Base-by-base conservation (phyloP, 2,797 vertebrate genomes). In the Enteromius anoplus region DNA sequence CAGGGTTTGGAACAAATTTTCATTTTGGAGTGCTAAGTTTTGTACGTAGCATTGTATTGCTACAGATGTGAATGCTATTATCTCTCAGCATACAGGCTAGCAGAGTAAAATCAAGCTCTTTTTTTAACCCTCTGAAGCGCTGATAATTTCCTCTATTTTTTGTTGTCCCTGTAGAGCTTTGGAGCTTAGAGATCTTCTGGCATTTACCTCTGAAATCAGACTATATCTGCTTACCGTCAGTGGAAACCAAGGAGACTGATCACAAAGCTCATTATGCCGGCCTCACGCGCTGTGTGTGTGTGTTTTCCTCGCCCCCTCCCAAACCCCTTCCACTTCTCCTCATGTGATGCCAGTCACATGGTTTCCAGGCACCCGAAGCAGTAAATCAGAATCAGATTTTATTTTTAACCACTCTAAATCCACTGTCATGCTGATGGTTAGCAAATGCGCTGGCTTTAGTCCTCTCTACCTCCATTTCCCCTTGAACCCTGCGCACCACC, bases 321-420 rank as follows among this genome's bases (percentile, higher is more conserved):
- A 11, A 64, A 64, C 68, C 32, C 79, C 58, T 21, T 76, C 84
- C 69, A 64, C 76, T 72, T 71, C 89, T 92, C 92, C 89, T 92
- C 93, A 93, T 94, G 92, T 94, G 94, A 94, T 95, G 88, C 90
- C 89, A 93, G 92, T 95, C 94, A 93, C 93, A 93, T 95, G 93
- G 90, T 92, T 95, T 95, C 92, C 92, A 92, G 92, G 89, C 92
- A 95, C 89, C 90, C 90, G 81, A 91, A 91, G 92, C 92, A 92
- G 91, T 94, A 94, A 94, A 93, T 94, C 92, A 93, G 90, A 94
- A 91, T 94, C 91, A 90, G 92, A 90, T 91, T 91, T 93, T 94
- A 94, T 93, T 94, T 94, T 94, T 94, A 95, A 94, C 93, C 69
- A 72, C 90, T 91, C 90, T 91, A 91, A 94, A 90, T 92, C 91